Base-by-base conservation (phyloP, 2,888 invertebrate genomes). In the Protodeltote pygarga region DNA sequence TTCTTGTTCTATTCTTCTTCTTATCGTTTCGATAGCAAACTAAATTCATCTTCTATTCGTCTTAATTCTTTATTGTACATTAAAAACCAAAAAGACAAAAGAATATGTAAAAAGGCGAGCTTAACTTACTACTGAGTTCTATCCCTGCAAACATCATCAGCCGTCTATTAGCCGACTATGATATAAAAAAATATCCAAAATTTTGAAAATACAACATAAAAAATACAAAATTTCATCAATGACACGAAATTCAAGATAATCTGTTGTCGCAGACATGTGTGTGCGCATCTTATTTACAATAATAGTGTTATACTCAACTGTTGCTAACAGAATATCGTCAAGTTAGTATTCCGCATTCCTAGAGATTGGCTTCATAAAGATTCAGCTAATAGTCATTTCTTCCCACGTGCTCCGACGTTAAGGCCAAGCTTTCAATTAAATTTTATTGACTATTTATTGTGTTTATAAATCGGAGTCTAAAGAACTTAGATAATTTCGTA, bases 291-390 rank as follows among this genome's bases (percentile, higher is more conserved):
- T 52, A 52, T 51, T 61, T 41, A n/a, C 45, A 28, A 41, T 48
- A 47, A 50, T 53, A 48, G 38, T 52, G 46, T 49, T 52, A 42
- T 44, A 53, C 29, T 66, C 53, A 40, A 53, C 60, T 66, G 75
- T 73, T 76, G 69, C 72, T 73, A 68, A 57, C 75, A 59, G 61
- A 71, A 69, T 73, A 71, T 72, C 64, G 64, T 58, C 59, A 65
- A 65, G 64, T 67, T 64, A 60, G 60, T 68, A 73, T 87, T 87
- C 84, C 86, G 81, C 85, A 84, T 88, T 87, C 85, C 73, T 45
- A 49, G 45, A 70, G 70, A 74, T 77, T 78, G 72, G 75, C 77
- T 81, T 79, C 79, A 78, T 81, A 80, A 84, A 85, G 79, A 82
- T 79, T 75, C 71, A 65, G 76, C 77, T 85, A 82, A 83, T 81